A percentile compares a stretch with the other conserved stretches of the same genome.
These are phyloP conservation scores for Drosophila acutilabella DNA, from an alignment of 2,888 invertebrate species.

Conservation along the genomic window DNA sequence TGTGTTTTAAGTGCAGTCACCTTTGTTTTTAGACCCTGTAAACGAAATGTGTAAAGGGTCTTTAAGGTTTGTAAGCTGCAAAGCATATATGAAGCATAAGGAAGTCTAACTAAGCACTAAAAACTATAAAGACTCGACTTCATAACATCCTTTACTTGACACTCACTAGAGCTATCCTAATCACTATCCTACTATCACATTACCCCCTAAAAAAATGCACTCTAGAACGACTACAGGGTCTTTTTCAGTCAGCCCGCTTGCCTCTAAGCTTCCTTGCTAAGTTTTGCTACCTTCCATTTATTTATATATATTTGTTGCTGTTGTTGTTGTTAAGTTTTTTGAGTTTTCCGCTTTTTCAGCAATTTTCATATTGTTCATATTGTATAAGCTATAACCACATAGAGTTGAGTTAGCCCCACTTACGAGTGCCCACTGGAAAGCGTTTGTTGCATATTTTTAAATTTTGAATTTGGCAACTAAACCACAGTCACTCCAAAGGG, in stretches of 20 bases:
- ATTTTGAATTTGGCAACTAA: conserved; percentile 38
- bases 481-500: neutral
- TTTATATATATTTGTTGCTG: neutral
- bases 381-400: conserved; percentile 57
- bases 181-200: too few relatives aligned
- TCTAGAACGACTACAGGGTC: neutral
- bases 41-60: neutral
- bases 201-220: neutral
- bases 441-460: conserved; percentile 24
- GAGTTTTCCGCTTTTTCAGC: conserved; percentile 24
- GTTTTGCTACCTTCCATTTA: neutral
- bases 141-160: too few relatives aligned
- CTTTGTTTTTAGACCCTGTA: conserved; percentile 22
- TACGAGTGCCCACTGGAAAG: conserved; percentile 42
- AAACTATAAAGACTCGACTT: too few relatives aligned
- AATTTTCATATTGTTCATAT: conserved; percentile 23
- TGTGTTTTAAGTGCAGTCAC: conserved; percentile 44
- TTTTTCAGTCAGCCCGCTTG: neutral
- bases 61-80: neutral
- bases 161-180: too few relatives aligned
- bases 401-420: conserved; percentile 42
- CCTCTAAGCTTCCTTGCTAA: neutral
- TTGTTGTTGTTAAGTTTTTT: neutral
- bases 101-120: too few relatives aligned
- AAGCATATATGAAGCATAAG: too few relatives aligned